phyloP scores from a whole-genome alignment of 2,797 vertebrate genomes.

The Xiphophorus birchmanni region DNA sequence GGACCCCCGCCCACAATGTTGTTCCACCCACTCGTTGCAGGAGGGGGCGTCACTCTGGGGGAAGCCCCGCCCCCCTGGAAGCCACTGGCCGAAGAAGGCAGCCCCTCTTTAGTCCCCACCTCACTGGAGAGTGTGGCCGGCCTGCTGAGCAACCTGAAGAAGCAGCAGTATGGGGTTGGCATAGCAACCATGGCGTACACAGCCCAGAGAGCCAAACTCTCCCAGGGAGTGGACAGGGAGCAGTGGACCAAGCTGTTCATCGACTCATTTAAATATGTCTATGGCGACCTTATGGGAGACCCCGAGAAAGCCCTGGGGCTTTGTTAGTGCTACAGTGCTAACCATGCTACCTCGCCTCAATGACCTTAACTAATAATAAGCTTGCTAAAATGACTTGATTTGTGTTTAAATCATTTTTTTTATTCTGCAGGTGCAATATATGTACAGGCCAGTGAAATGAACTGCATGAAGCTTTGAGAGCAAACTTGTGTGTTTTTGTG shows the following conservation, averaged over 20 bases:
- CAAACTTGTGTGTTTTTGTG: constrained; percentile 6
- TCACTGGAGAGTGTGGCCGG: constrained; percentile 88
- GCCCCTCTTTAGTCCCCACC: constrained; percentile 86
- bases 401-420: constrained; percentile 30
- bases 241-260: constrained; percentile 97
- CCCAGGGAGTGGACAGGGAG: constrained; percentile 90
- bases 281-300: constrained; percentile 92
- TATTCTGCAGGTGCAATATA: constrained; percentile 42
- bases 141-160: constrained; percentile 89
- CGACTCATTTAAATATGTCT: constrained; percentile 96
- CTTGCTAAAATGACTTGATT: constrained; percentile 53
- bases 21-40: constrained; percentile 78
- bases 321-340: constrained; percentile 83
- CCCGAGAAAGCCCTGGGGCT: constrained; percentile 86
- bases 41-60: constrained; percentile 63
- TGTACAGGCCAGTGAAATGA: constrained; percentile 42
- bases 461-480: constrained; percentile 50
- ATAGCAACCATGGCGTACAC: constrained; percentile 97
- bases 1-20: constrained; percentile 77
- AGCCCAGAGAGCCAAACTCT: constrained; percentile 96
- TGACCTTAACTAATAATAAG: constrained; percentile 57
- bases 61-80: constrained; percentile 83
- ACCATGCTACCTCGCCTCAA: constrained; percentile 65
- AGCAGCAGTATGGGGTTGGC: constrained; percentile 87
- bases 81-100: constrained; percentile 86